Evolutionary conservation across 2,797 vertebrate species (phyloP).

Genomic region (Furcifer pardalis): DNA sequence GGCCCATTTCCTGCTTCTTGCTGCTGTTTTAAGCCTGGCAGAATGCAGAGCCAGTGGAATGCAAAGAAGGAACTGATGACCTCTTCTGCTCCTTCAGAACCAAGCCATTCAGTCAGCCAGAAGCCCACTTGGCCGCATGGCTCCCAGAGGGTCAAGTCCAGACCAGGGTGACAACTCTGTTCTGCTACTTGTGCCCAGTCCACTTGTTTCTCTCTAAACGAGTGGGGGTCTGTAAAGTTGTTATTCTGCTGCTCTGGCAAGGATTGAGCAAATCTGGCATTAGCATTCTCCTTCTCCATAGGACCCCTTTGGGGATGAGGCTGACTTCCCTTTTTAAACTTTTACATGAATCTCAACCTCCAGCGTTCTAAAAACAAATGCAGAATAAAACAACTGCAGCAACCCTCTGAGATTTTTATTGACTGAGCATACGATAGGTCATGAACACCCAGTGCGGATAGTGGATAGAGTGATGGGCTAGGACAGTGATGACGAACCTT

Average conservation of each 20-base stretch:
- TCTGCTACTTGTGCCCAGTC: not conserved
- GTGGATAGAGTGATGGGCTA: not conserved
- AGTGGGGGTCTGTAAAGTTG: not conserved
- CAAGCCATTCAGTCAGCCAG: not conserved
- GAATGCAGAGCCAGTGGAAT: not conserved
- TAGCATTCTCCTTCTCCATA: not conserved
- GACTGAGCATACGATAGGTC: not conserved
- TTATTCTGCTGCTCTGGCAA: not conserved
- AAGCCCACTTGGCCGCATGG: not conserved
- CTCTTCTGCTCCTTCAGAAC: constrained; percentile 7
- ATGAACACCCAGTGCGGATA: not conserved
- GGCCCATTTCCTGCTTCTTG: constrained; percentile 20
- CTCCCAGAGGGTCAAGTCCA: not conserved
- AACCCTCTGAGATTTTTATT: not conserved
- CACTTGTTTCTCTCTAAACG: not conserved
- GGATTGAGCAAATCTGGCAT: not conserved
- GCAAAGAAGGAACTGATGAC: not conserved
- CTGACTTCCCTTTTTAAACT: not conserved
- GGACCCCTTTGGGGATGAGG: not conserved
- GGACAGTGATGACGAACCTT: too few relatives aligned
- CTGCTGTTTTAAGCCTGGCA: not conserved
- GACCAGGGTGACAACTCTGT: not conserved
- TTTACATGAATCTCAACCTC: not conserved
- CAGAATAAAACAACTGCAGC: not conserved
- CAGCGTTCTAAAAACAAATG: not conserved